Evolutionary conservation across 2,888 invertebrate genomes (phyloP).

Genomic region (Lamellibrachia columna): DNA sequence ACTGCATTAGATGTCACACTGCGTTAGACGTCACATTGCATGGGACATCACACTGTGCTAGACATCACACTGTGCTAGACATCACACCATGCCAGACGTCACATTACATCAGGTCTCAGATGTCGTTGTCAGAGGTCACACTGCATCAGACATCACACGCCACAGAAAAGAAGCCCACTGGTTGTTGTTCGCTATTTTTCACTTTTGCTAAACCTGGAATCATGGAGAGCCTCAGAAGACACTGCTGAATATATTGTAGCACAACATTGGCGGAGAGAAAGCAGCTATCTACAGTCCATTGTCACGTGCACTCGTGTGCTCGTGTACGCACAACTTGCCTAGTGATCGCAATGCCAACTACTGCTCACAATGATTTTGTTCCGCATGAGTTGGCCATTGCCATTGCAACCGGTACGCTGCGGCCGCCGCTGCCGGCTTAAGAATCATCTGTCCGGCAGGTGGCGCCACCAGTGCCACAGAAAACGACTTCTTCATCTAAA

Average conservation of each 20-base stretch:
- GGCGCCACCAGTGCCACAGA: not conserved
- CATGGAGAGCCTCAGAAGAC: not conserved
- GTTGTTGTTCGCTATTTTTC: not conserved
- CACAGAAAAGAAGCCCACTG: not conserved
- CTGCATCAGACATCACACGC: not conserved
- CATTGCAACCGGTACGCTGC: slow-evolving; percentile 8
- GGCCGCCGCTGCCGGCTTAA: not conserved
- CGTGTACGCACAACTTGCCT: not conserved
- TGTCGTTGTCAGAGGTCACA: not conserved
- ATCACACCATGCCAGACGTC: not conserved
- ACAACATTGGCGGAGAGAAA: slow-evolving; percentile 5
- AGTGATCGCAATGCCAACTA: slow-evolving; percentile 3
- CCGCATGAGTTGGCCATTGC: not conserved
- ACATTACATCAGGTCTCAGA: not conserved
- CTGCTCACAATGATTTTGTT: not conserved
- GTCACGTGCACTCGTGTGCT: not conserved
- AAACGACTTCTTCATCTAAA: not conserved
- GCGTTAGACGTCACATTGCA: too few species aligned
- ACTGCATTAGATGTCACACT: too few species aligned
- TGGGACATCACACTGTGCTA: not conserved
- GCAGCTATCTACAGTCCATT: not conserved
- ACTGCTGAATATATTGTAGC: not conserved
- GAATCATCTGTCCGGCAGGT: not conserved
- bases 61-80: not conserved
- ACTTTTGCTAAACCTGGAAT: not conserved